Conservation (phyloP, 2,888 invertebrate species). For the Anarsia innoxiella region DNA sequence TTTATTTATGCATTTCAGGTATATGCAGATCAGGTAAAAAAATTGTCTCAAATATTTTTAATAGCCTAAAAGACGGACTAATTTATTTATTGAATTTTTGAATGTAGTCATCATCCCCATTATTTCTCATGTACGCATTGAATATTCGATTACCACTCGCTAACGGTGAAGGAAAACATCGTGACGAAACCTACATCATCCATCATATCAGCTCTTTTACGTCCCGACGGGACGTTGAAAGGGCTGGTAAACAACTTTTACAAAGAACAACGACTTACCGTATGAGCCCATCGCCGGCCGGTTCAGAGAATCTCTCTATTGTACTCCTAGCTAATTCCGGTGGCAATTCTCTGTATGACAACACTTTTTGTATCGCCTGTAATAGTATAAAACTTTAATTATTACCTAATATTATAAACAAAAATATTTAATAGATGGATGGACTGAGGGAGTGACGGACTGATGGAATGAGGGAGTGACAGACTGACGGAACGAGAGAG, state of each 20-base stretch:
- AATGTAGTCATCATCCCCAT: not conserved
- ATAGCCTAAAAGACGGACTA: too few species aligned
- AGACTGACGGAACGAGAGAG: not conserved
- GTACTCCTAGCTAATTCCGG: slow-evolving; percentile 49
- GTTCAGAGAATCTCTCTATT: slow-evolving; percentile 48
- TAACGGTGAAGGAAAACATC: too few species aligned
- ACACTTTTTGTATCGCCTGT: slow-evolving; percentile 49
- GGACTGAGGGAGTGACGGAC: not conserved
- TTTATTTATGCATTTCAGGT: too few species aligned
- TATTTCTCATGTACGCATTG: not conserved
- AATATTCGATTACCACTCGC: not conserved
- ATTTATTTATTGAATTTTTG: too few species aligned
- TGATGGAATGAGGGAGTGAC: not conserved
- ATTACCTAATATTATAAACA: not conserved
- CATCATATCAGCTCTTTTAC: not conserved
- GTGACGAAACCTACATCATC: too few species aligned
- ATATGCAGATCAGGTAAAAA: too few species aligned
- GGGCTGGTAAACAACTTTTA: not conserved
- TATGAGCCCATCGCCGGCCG: slow-evolving; percentile 41
- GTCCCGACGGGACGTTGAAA: too few species aligned
- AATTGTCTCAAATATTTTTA: too few species aligned
- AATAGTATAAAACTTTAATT: slow-evolving; percentile 8
- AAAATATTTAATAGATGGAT: not conserved
- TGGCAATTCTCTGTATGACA: slow-evolving; percentile 41
- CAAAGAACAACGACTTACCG: slow-evolving; percentile 23